Percentiles rank a stretch among this genome's conserved stretches.
These are phyloP conservation scores for Felis chaus DNA, from an alignment of 2,113 vertebrate genomes.

Conservation along the genomic window DNA sequence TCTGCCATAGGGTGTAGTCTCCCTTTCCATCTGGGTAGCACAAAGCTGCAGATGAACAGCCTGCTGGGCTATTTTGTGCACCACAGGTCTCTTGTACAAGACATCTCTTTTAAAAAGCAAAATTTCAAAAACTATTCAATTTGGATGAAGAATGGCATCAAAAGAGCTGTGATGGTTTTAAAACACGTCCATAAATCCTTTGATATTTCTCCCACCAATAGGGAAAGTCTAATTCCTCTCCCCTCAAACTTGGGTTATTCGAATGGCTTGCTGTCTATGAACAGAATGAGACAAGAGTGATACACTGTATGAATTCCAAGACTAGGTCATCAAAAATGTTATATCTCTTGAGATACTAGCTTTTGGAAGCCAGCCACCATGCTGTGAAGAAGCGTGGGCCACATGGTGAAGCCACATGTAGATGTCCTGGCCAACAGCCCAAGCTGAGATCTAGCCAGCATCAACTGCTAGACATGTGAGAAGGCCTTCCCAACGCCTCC, in stretches of 20 bases:
- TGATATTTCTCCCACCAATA: background rate
- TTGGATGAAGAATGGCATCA: constrained; percentile 43
- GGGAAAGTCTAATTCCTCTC: background rate
- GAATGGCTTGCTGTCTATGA: background rate
- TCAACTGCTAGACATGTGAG: background rate
- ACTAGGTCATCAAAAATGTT: background rate
- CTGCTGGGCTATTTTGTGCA: background rate
- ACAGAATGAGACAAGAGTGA: background rate
- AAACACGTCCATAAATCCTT: background rate
- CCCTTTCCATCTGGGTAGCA: constrained; percentile 33
- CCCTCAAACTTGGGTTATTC: background rate
- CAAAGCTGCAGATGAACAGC: constrained; percentile 2
- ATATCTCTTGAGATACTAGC: background rate
- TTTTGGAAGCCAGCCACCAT: background rate
- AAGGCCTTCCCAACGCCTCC: background rate
- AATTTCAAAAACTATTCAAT: background rate
- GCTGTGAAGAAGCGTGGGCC: background rate
- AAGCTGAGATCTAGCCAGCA: background rate
- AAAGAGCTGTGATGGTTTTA: constrained; percentile 32
- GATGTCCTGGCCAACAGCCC: background rate
- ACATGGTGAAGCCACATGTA: background rate
- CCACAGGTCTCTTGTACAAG: constrained; percentile 28
- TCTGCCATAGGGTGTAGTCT: background rate
- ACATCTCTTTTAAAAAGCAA: constrained; percentile 37
- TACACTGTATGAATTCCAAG: background rate